Evolutionary conservation across 2,888 invertebrate genomes (phyloP).

Genomic region (Drosophila hawaiiensis): DNA sequence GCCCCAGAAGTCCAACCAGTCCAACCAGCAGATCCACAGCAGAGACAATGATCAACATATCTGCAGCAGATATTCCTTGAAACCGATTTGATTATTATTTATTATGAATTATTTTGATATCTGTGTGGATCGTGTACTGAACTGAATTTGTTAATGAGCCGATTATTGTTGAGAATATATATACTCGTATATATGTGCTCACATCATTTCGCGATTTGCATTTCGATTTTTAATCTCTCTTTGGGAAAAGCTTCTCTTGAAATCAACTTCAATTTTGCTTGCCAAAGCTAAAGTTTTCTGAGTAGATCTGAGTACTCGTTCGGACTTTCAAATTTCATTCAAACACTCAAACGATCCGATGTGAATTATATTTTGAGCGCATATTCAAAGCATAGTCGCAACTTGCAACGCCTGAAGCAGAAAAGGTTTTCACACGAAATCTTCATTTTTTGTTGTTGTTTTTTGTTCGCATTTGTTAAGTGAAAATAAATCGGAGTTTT

Average conservation of each 20-base stretch:
- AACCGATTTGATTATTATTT: background rate
- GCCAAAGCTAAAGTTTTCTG: background rate
- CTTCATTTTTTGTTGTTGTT: no score
- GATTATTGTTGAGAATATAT: background rate
- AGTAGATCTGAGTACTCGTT: background rate
- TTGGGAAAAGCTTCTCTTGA: no score
- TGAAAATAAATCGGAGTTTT: background rate
- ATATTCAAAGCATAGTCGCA: background rate
- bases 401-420: background rate
- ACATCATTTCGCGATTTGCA: background rate
- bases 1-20: background rate
- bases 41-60: background rate
- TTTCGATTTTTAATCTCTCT: background rate
- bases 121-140: background rate
- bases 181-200: no score
- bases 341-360: background rate
- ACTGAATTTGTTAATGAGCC: background rate
- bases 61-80: accelerated
- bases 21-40: background rate
- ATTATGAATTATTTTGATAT: background rate
- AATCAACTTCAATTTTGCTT: background rate
- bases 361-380: background rate
- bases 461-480: background rate
- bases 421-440: background rate
- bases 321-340: background rate